Evolutionary conservation across 2,888 invertebrate genomes (phyloP), one percentile per base, ranked within the genome.

Genomic region (Cryptus armator): DNA sequence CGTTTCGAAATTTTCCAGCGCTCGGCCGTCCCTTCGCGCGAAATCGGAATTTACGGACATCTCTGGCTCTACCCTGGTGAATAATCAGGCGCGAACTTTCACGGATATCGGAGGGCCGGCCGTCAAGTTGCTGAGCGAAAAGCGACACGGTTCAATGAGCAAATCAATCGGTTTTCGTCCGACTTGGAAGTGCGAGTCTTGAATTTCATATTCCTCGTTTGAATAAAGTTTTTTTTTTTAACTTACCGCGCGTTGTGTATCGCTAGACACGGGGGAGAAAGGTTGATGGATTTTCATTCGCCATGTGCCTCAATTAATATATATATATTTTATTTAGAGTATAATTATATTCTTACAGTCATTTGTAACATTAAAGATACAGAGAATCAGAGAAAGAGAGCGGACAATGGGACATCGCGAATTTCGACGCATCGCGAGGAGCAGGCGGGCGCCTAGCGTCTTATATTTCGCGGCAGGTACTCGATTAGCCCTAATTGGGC

Each of bases 131-230:
- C 79, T 90, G 5, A 81, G 75, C 53, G 89, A 90, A 44, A 70
- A 83, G 24, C 77, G 24, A 59, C 76, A 82, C 32, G 53, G 72
- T 24, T 9, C 37, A 12, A n/a, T 51, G 12, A 64, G 68, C 5
- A 88, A 88, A 62, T 85, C 88, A 7, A 89, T 90, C 51, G 90
- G 90, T 4, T 90, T 90, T 59, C 86, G 90, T n/a, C 89, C 89
- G 1, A 78, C 88, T 3, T 90, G 89, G 89, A 89, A 88, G 68
- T 90, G 87, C 67, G 78, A 80, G n/a, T 46, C 62, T 59, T 82
- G 43, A 85, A 12, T 14, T 66, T 10, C 2, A 59, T 72, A 56
- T 68, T 19, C 62, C 14, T 29, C 46, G 51, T 48, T 29, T 48
- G 37, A 64, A 16, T 37, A 9, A 9, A 44, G 53, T 71, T 66